Conservation (phyloP, 1,140 invertebrate species). For the Mylabris phalerata region DNA sequence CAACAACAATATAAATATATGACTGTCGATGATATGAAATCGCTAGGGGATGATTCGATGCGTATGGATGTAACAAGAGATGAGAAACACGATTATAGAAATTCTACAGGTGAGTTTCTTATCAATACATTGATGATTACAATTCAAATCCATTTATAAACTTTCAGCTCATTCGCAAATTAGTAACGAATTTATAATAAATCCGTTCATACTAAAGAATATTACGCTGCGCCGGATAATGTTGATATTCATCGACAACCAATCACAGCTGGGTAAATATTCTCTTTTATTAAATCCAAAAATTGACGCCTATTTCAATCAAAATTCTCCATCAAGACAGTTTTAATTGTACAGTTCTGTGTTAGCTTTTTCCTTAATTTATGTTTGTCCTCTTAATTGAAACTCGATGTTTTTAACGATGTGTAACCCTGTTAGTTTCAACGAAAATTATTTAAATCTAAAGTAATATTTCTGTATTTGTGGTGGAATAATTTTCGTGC, state of each 20-base stretch:
- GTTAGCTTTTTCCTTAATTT: not conserved
- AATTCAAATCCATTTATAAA: no score
- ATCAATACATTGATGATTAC: not conserved
- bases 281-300: conserved; percentile 15
- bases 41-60: conserved; percentile 69
- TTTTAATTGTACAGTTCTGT: not conserved
- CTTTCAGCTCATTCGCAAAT: conserved; percentile 44
- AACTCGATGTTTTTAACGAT: no score
- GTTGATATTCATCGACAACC: conserved; percentile 77
- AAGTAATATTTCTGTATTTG: no score
- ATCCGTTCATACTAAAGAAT: conserved; percentile 45
- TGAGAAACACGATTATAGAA: conserved; percentile 46
- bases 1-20: conserved; percentile 83
- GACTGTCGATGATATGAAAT: conserved; percentile 78
- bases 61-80: conserved; percentile 68
- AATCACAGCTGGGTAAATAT: conserved; percentile 78
- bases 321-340: conserved; percentile 5
- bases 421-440: no score
- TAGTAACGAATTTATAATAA: conserved; percentile 45
- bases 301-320: not conserved
- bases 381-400: no score
- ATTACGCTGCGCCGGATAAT: conserved; percentile 59
- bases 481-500: not conserved
- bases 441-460: no score
- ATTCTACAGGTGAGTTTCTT: conserved; percentile 39